Percentiles rank a stretch among this genome's conserved stretches.
These are phyloP conservation scores for Hyalella azteca DNA, from an alignment of 2,888 invertebrate species.

Conservation along the genomic window DNA sequence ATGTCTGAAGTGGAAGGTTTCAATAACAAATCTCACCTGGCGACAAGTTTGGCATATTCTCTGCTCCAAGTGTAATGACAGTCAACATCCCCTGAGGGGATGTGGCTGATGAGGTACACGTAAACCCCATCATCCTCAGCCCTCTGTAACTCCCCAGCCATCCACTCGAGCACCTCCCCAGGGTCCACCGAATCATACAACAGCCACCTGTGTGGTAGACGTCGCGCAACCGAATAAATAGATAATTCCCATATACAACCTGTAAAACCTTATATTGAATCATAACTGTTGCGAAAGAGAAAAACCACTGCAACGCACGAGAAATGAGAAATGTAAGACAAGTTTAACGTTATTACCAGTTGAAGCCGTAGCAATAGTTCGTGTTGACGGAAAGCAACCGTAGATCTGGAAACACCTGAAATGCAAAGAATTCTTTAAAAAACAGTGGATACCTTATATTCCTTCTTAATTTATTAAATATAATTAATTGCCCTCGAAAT, in stretches of 20 bases:
- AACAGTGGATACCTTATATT: too few relatives aligned
- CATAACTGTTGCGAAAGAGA: too few relatives aligned
- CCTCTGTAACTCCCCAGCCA: conserved; percentile 64
- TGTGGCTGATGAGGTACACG: conserved; percentile 68
- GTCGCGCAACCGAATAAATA: too few relatives aligned
- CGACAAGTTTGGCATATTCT: conserved; percentile 62
- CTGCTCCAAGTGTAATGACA: conserved; percentile 66
- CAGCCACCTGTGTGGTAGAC: conserved; percentile 60
- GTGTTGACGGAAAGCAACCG: conserved; percentile 66
- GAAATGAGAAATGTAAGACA: too few relatives aligned
- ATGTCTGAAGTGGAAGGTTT: too few relatives aligned
- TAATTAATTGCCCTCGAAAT: too few relatives aligned
- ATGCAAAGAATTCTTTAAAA: too few relatives aligned
- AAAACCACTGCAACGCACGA: not conserved
- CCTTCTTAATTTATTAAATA: too few relatives aligned
- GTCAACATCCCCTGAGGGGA: conserved; percentile 65
- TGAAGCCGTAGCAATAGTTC: conserved; percentile 66
- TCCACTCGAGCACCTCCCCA: conserved; percentile 66
- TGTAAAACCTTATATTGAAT: too few relatives aligned
- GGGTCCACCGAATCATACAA: conserved; percentile 64
- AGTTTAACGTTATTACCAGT: conserved; percentile 63
- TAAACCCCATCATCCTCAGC: conserved; percentile 65
- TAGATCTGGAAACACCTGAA: conserved; percentile 64
- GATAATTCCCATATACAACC: too few relatives aligned
- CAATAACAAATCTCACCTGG: too few relatives aligned